Evolutionary conservation across 1,140 invertebrate species (phyloP), one percentile per base, ranked within the genome.

Genomic region (Adelges cooleyi): DNA sequence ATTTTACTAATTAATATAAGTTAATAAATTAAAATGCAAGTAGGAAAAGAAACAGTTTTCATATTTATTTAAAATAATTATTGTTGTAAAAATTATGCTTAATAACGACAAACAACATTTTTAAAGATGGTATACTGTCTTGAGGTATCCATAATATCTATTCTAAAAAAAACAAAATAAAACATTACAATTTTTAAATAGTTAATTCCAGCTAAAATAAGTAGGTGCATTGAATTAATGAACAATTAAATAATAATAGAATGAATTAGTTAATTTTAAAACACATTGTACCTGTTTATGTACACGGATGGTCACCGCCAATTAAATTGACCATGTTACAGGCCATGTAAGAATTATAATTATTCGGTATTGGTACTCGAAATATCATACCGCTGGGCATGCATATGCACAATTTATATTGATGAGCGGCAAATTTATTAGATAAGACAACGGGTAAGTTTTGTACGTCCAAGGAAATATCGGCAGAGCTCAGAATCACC

Each of bases 341-440:
- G 23, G 69, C 71, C 20, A 67, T 65, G 23, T 70, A 67, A 20
- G 69, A 68, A 69, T 74, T 80, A 48, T 72, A 73, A 17, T 77
- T 81, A 3, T 74, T 77, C 13, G 81, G 80, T 3, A 87, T 80
- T 0, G 84, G 82, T 3, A 93, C 80, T 67, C 82, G 80, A 70
- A 90, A 93, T 8, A 93, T 72, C 71, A 86, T 87, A 0, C 89
- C 90, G 66, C 84, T 79, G 0, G 89, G 89, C 87, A 91, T 91
- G 71, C 89, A 92, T 2, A 92, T 82, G 67, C 89, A 93, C 2
- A 93, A 77, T 76, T 92, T 92, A 71, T 84, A 92, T 71, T 91
- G 87, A 0, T 71, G 67, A 8, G 69, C 65, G 27, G 65, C n/a
- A 67, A 25, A 29, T 29, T 68, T 42, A n/a, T 67, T 69, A 1